A percentile compares a stretch with the other conserved stretches of the same genome.
Evolutionary conservation across 1,140 invertebrate genomes (phyloP).

Genomic region (Sinella curviseta): DNA sequence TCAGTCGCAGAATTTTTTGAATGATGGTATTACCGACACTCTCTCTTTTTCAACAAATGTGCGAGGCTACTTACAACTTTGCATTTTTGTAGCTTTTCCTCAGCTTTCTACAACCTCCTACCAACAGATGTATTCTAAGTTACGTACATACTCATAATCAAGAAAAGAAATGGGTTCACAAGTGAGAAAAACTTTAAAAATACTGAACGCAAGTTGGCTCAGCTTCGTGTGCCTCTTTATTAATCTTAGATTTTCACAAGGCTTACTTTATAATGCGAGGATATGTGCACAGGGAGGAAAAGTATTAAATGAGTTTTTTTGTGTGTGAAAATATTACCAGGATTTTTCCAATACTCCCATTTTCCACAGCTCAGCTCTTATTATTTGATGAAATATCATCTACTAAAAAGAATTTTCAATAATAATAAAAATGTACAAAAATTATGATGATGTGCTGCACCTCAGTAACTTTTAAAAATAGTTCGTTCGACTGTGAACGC

Average conservation of each 20-base stretch:
- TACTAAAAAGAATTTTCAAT: not conserved
- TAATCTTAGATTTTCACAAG: not conserved
- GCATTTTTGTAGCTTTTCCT: not conserved
- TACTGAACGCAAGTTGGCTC: not conserved
- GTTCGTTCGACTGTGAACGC: not conserved
- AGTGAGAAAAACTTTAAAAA: not conserved
- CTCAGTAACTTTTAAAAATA: not conserved
- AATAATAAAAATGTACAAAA: conserved; percentile 5
- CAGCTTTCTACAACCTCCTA: not conserved
- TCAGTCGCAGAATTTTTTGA: not conserved
- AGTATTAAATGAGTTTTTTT: not conserved
- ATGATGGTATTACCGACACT: not conserved
- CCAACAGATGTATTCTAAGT: not conserved
- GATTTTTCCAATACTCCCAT: not conserved
- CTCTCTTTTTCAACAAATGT: too few species aligned
- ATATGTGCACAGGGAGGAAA: too few species aligned
- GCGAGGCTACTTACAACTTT: not conserved
- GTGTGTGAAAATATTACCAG: not conserved
- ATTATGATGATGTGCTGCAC: too few species aligned
- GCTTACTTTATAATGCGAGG: not conserved
- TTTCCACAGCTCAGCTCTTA: too few species aligned
- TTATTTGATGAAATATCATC: not conserved
- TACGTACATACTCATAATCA: not conserved
- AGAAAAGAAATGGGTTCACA: not conserved
- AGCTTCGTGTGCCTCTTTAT: not conserved